Percentiles rank a stretch among this genome's conserved stretches.
Conservation (phyloP, 1,140 invertebrate species). For the Caenorhabditis briggsae region DNA sequence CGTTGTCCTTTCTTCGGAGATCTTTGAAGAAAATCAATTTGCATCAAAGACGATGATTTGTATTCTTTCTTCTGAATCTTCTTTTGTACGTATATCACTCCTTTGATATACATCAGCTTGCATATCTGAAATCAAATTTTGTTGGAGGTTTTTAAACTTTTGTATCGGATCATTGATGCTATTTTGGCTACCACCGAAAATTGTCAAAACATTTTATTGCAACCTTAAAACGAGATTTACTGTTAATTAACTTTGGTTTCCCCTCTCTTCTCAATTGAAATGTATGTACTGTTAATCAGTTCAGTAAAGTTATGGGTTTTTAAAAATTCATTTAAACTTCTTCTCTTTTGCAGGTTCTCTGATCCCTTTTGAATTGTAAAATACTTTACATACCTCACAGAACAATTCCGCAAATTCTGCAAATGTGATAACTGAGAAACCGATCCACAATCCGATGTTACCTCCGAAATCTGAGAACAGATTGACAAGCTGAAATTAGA, state of each 20-base stretch:
- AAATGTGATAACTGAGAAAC: conserved; percentile 77
- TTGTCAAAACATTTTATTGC: too few relatives aligned
- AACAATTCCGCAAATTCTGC: conserved; percentile 74
- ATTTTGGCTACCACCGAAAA: background rate
- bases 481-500: conserved; percentile 74
- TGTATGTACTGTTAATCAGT: too few relatives aligned
- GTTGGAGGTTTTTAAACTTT: background rate
- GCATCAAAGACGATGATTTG: conserved; percentile 27
- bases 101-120: conserved; percentile 37
- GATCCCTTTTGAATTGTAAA: background rate
- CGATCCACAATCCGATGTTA: conserved; percentile 78
- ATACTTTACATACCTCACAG: conserved; percentile 64
- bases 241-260: too few relatives aligned
- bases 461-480: conserved; percentile 78
- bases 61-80: conserved; percentile 37
- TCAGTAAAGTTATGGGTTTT: too few relatives aligned
- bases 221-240: too few relatives aligned
- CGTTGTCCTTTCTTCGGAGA: conserved; percentile 18
- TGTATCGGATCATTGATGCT: background rate
- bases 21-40: conserved; percentile 37
- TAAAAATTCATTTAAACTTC: background rate
- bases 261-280: too few relatives aligned
- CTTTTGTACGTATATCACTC: conserved; percentile 14
- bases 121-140: background rate
- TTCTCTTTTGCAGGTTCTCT: background rate